Evolutionary conservation across 2,797 vertebrate species (phyloP).

Genomic region (Macrochelys suwanniensis): DNA sequence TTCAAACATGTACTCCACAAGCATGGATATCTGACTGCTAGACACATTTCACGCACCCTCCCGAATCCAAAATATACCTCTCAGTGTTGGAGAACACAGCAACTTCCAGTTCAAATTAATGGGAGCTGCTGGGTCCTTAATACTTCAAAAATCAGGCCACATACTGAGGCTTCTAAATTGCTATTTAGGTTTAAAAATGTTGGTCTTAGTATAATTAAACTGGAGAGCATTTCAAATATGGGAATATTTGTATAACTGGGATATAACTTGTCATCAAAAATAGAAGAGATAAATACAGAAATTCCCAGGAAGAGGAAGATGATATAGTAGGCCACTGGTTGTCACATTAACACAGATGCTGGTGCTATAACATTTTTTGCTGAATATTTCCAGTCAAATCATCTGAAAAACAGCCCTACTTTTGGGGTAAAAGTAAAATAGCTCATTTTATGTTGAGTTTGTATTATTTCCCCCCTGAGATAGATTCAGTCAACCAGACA

Average conservation of each 20-base stretch:
- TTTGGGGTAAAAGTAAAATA: neutral
- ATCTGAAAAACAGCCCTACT: neutral
- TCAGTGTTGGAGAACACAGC: neutral
- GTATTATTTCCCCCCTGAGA: rapidly evolving
- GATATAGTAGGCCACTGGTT: neutral
- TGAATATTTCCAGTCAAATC: neutral
- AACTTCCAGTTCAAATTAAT: neutral
- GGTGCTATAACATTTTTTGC: rapidly evolving
- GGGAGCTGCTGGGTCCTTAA: neutral
- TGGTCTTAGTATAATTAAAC: neutral
- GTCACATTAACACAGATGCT: neutral
- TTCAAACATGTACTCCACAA: neutral
- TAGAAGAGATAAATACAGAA: neutral
- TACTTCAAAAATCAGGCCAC: neutral
- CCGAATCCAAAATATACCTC: neutral
- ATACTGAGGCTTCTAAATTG: neutral
- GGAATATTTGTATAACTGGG: neutral
- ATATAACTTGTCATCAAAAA: neutral
- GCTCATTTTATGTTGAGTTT: neutral
- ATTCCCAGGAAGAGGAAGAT: neutral
- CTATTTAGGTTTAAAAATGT: neutral
- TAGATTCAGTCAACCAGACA: neutral
- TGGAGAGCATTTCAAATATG: neutral
- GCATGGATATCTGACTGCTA: neutral
- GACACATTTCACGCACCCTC: too few relatives aligned